Evolutionary conservation across 2,888 invertebrate species (phyloP), one percentile per base, ranked within the genome.

Genomic region (Chalcosyrphus nemorum): DNA sequence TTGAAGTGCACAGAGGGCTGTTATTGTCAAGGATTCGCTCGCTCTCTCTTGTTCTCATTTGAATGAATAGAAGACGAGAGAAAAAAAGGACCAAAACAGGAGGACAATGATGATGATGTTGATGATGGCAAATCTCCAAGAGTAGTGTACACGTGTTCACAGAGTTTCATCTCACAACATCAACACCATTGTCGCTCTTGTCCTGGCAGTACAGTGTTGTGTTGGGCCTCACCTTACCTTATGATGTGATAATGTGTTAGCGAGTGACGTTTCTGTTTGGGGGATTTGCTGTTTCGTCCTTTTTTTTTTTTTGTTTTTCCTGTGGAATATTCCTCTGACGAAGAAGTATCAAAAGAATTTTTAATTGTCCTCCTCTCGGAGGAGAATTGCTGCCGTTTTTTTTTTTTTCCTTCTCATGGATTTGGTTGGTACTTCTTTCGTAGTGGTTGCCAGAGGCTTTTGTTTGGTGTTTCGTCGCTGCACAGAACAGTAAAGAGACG

Each of bases 161-260:
- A 63, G n/a, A n/a, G 50, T 72, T 80, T 32, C 74, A 80, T 80
- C 65, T 61, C 74, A 74, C 74, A 15, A 54, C 59, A 74, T 74
- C 74, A 74, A 54, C 74, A 68, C 74, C 66, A 74, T 74, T 80
- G 80, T 80, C 65, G 38, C n/a, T n/a, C n/a, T 43, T 27, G 47
- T 57, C 57, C 50, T 38, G 27, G 15, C 4, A 2, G 24, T 24
- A 24, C 68, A 41, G 74, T 43, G 61, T 24, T 13, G n/a, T 66
- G 81, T 68, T 75, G 80, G 75, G 80, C 70, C 80, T 80, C 70
- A 84, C 84, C 84, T 84, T 65, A 43, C 63, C 65, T 74, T 74
- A 75, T 75, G 84, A 84, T 70, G 84, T 84, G 84, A 68, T 80
- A 84, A 84, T 80, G 80, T 84, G 84, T 50, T 38, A 57, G 38